Percentiles rank a stretch among this genome's conserved stretches.
Conservation (phyloP, 2,113 vertebrate genomes). For the Daboia siamensis region DNA sequence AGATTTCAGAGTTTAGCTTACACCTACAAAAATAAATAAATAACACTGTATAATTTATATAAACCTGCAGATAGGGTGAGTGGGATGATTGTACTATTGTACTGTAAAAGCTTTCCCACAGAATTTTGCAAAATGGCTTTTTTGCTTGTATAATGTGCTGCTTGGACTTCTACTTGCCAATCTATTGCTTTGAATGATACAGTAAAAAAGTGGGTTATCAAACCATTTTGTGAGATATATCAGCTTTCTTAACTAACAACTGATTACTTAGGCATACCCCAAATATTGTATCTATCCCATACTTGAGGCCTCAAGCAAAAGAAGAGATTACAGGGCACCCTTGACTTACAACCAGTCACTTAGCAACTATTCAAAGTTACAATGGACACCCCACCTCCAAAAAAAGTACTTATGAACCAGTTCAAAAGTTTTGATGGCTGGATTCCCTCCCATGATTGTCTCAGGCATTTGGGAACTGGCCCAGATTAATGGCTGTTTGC, state of each 20-base stretch:
- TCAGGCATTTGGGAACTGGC: neutral
- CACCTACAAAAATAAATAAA: neutral
- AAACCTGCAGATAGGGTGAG: neutral
- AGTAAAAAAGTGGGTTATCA: neutral
- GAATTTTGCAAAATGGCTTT: neutral
- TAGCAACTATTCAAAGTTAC: neutral
- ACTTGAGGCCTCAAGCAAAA: neutral
- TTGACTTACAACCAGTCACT: neutral
- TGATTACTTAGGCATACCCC: neutral
- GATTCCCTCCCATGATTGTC: neutral
- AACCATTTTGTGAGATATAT: neutral
- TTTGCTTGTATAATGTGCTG: neutral
- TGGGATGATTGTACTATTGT: neutral
- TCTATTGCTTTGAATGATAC: neutral
- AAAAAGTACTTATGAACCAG: neutral
- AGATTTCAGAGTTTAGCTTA: neutral
- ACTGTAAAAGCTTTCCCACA: conserved; percentile 6
- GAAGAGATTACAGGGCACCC: neutral
- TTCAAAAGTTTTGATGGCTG: neutral
- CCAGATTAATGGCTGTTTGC: neutral
- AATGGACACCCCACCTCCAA: neutral
- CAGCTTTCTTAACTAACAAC: neutral
- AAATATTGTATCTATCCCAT: neutral
- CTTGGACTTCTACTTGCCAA: neutral
- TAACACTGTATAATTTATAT: neutral